Evolutionary conservation across 2,797 vertebrate species (phyloP), one percentile per base, ranked within the genome.

Genomic region (Alfaro cultratus): DNA sequence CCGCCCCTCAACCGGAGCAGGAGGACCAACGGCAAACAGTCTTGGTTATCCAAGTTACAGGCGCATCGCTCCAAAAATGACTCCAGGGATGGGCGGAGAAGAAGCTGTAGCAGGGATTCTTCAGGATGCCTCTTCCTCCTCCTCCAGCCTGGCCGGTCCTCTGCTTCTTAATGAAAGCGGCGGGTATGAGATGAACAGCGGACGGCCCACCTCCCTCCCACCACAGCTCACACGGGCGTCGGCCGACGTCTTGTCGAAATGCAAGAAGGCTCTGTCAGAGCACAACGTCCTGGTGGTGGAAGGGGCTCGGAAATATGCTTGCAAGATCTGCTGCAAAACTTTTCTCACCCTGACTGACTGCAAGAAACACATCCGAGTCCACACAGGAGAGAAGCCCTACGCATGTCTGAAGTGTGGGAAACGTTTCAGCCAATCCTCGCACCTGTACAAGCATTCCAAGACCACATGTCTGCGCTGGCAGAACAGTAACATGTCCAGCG

Each of bases 261-360:
- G 99, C 86, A 99, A 99, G 95, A 99, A 99, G 91, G 99, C 99
- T 1, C 96, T 99, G 85, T 99, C 98, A 0, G 99, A 99, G 96
- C 99, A 99, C 89, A 99, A 99, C 0, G 99, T 99, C 76, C 89
- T 99, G 93, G 99, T 99, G 67, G 99, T 99, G 0, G 99, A 99
- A 87, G 99, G 99, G 0, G 98, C 98, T 0, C 97, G 98, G 43
- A 99, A 99, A 87, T 99, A 99, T 0, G 99, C 99, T 16, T 99
- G 98, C 91, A 99, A 98, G 93, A 99, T 99, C 94, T 99, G 99
- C 96, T 99, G 98, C 91, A 99, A 99, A 94, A 99, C 98, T 6
- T 99, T 99, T 84, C 94, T 99, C 90, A 99, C 99, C 26, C 89
- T 99, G 80, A 99, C 99, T 1, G 99, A 99, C 94, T 99, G 99